Evolutionary conservation across 2,797 vertebrate species (phyloP), one percentile per base, ranked within the genome.

Genomic region (Brachymystax lenok): DNA sequence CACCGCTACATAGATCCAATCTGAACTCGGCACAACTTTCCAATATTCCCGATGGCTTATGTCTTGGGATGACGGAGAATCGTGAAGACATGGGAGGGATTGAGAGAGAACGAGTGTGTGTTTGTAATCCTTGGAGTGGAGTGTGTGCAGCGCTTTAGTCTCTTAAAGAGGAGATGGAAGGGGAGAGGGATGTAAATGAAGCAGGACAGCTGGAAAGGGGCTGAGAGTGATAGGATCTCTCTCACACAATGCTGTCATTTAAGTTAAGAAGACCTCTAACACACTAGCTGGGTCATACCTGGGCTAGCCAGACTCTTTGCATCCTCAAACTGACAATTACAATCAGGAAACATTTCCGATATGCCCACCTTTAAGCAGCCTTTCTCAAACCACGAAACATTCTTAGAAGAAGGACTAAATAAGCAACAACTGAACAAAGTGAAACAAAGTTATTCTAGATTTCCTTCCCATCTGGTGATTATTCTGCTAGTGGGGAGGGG

Each of bases 1-100:
- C 91, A 93, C 84, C 78, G 21, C 84, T 82, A 90, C 85, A 88
- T 84, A 87, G 83, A 87, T 92, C 90, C 91, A 88, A 89, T 87
- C 90, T 90, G 84, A 84, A 83, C 81, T 80, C 88, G 78, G 78
- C 69, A 77, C 69, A 77, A 73, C 74, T 88, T 85, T 71, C 24
- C 78, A 84, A 82, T 83, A 79, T 86, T 87, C 84, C 33, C 24
- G 80, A 82, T 81, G 86, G 88, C 85, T 89, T 88, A 85, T 82
- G 83, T 85, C 85, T 79, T 54, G 40, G 51, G 71, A 82, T 81
- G 81, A 83, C 85, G 77, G 77, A 82, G 74, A 71, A 59, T 71
- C 73, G 80, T 54, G 54, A 67, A 77, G 81, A 82, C 77, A 61
- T 21, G 64, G 64, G 19, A 17, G 61, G 33, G 50, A 74, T 67